A percentile compares a stretch with the other conserved stretches of the same genome.
phyloP scores from a whole-genome alignment of 1,140 invertebrate genomes.

The Mercenaria mercenaria region DNA sequence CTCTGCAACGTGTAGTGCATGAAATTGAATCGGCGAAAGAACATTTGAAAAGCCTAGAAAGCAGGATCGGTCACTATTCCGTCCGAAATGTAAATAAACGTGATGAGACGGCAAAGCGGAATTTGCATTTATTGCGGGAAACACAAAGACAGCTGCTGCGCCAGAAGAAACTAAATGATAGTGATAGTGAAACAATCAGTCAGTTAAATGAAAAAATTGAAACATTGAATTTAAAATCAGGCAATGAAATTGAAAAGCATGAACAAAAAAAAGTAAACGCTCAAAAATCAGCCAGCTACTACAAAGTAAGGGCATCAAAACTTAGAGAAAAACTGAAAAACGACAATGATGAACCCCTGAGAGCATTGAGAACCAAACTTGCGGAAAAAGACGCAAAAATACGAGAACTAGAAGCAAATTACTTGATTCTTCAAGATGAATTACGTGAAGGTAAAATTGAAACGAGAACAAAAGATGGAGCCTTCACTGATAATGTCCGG shows the following conservation, averaged over 20 bases:
- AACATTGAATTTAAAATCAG: background rate
- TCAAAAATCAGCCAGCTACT: slow-evolving; percentile 6
- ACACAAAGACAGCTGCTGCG: background rate
- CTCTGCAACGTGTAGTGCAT: background rate
- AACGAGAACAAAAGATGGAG: slow-evolving; percentile 4
- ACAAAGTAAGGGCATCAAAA: background rate
- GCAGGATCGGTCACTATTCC: slow-evolving; percentile 50
- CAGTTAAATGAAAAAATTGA: background rate
- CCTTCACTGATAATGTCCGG: slow-evolving; percentile 45
- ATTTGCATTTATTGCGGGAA: slow-evolving; percentile 17
- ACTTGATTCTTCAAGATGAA: background rate
- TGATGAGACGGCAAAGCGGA: slow-evolving; percentile 36
- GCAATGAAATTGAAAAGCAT: background rate
- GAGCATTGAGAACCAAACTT: background rate
- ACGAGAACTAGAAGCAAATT: background rate
- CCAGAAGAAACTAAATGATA: background rate
- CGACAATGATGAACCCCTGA: background rate
- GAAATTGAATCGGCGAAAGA: background rate
- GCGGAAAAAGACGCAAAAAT: background rate
- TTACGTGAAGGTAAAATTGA: background rate
- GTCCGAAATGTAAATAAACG: slow-evolving; percentile 50
- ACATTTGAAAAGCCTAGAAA: background rate
- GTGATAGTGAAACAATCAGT: background rate
- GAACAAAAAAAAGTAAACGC: background rate
- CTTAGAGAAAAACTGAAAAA: background rate